phyloP scores from a whole-genome alignment of 2,797 vertebrate species.

The Helostoma temminkii region DNA sequence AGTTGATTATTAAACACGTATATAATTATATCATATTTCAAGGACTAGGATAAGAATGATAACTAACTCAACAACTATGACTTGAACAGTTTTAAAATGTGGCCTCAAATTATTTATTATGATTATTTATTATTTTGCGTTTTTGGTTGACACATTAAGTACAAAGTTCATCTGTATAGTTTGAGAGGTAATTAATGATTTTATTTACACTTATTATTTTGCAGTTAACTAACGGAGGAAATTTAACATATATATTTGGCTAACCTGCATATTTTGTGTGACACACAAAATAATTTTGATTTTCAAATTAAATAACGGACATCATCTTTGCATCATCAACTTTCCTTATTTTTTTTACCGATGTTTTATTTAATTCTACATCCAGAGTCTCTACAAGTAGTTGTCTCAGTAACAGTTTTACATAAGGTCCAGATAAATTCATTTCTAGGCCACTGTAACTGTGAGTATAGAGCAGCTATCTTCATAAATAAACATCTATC shows the following conservation, averaged over 20 bases:
- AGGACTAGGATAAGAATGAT: not conserved
- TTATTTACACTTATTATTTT: too few relatives aligned
- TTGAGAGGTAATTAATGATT: too few relatives aligned
- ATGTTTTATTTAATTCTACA: too few relatives aligned
- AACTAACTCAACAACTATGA: not conserved
- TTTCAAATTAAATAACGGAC: not conserved
- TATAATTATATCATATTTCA: not conserved
- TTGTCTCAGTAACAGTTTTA: not conserved
- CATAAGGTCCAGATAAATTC: not conserved
- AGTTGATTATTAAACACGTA: not conserved
- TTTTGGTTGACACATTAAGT: too few relatives aligned
- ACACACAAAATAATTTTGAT: not conserved
- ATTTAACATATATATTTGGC: too few relatives aligned
- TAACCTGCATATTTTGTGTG: too few relatives aligned
- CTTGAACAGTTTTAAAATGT: not conserved
- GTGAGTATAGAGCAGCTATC: not conserved
- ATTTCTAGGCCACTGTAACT: not conserved
- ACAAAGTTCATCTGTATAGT: too few relatives aligned
- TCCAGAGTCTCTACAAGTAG: not conserved
- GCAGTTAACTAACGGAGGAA: too few relatives aligned
- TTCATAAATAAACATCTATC: not conserved
- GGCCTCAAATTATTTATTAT: too few relatives aligned
- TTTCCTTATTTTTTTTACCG: slow-evolving; percentile 5
- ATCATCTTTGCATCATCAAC: too few relatives aligned
- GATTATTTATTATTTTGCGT: too few relatives aligned